Evolutionary conservation across 1,140 invertebrate genomes (phyloP).

Genomic region (Drosophila varians): DNA sequence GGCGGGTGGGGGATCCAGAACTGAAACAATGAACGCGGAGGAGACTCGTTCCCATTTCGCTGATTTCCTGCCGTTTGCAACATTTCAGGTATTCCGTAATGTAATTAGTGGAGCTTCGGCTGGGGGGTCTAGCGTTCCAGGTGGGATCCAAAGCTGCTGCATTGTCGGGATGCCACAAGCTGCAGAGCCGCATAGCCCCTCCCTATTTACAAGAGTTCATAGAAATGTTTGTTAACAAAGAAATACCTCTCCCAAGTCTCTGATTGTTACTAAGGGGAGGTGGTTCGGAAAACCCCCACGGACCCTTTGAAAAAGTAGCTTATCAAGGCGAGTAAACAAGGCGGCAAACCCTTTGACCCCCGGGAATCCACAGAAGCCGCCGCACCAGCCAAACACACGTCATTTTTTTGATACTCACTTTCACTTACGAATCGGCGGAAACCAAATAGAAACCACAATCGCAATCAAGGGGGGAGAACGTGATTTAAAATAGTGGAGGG

Average conservation of each 20-base stretch:
- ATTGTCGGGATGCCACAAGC: slow-evolving; percentile 64
- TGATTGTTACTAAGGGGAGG: too few species aligned
- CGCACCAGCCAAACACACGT: slow-evolving; percentile 29
- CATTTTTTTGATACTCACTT: slow-evolving; percentile 68
- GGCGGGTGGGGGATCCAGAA: slow-evolving; percentile 6
- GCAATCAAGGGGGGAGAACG: slow-evolving; percentile 37
- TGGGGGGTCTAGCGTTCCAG: too few species aligned
- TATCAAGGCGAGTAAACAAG: slow-evolving; percentile 46
- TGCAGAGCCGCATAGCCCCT: slow-evolving; percentile 77
- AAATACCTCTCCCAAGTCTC: too few species aligned
- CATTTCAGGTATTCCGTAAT: slow-evolving; percentile 71
- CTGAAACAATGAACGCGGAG: slow-evolving; percentile 4
- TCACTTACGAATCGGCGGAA: slow-evolving; percentile 71
- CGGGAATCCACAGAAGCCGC: slow-evolving; percentile 23
- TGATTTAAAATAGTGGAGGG: slow-evolving; percentile 17
- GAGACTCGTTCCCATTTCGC: slow-evolving; percentile 50
- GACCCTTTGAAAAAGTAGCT: slow-evolving; percentile 1
- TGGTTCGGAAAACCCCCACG: background rate
- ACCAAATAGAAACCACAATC: slow-evolving; percentile 75
- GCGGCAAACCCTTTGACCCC: slow-evolving; percentile 53
- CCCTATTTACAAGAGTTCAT: background rate
- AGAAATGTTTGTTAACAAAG: background rate
- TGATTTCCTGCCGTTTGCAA: slow-evolving; percentile 57
- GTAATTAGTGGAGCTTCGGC: too few species aligned
- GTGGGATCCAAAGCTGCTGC: slow-evolving; percentile 46